Evolutionary conservation across 2,797 vertebrate species (phyloP), one percentile per base, ranked within the genome.

Genomic region (Sebastes miniatus): DNA sequence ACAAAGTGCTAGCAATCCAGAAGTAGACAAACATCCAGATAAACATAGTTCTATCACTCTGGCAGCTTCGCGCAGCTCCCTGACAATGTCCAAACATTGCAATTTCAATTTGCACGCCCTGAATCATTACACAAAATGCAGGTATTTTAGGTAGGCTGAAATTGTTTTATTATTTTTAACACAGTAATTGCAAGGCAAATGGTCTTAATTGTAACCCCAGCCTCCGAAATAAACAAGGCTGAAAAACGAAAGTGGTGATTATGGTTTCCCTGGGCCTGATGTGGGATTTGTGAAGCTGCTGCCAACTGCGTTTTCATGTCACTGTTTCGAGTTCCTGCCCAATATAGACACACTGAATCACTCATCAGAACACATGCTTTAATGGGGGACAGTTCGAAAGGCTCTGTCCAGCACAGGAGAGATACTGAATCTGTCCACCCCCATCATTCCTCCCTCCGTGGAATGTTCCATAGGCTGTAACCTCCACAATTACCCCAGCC

Each of bases 151-250:
- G 92, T 93, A 89, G 84, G 88, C 89, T 57, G 90, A 94, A 95
- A 94, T 91, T 95, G 94, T 95, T 95, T 96, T 94, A 96, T 96
- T 96, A 96, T 96, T 96, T 96, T 96, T 96, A 96, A 96, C 96
- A 92, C 94, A 92, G 93, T 95, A 96, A 96, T 96, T 96, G 95
- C 92, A 96, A 95, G 93, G 94, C 93, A 94, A 95, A 96, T 96
- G 93, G 80, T 94, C 92, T 96, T 96, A 96, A 96, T 96, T 96
- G 95, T 95, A 96, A 95, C 92, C 93, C 93, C 94, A 91, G 95
- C 91, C 95, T 94, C 93, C 93, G 95, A 95, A 96, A 96, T 96
- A 96, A 96, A 96, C 95, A 96, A 94, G 94, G 87, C 94, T 91
- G 94, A 95, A 94, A 94, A 94, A 94, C 93, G 85, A 93, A 95